Evolutionary conservation across 1,140 invertebrate genomes (phyloP), one percentile per base, ranked within the genome.

Genomic region (Drosophila dunni): DNA sequence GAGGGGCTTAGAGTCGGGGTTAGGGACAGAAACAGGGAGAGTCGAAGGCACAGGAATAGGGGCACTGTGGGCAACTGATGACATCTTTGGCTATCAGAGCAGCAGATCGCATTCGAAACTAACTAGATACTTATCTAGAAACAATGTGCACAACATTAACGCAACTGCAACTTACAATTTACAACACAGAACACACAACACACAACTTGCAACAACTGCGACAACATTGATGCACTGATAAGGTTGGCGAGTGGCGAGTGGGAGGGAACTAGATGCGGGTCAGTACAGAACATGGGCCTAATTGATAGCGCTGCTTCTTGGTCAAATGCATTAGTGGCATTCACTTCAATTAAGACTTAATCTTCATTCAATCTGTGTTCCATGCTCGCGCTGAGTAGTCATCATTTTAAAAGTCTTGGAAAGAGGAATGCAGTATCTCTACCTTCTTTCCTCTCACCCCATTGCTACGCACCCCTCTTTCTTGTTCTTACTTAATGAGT

Each of bases 81-180:
- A 61, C 78, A 79, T 69, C 51, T 76, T 45, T 34, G 73, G 36
- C 53, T 88, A 88, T 86, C 79, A 38, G 58, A 46, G 58, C 46
- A n/a, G 45, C 42, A 69, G 64, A 88, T 86, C 75, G 75, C 44
- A 36, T 61, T 54, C n/a, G n/a, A n/a, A 46, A 58, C 66, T 38
- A 36, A 48, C 36, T 58, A 68, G 65, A 77, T 77, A 51, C 64
- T 36, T 54, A 54, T 53, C 61, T 72, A 73, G 69, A 79, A 78
- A 80, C 83, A 86, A 86, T 86, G 76, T 56, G 40, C 81, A 57
- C 66, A 40, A 56, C 74, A 84, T 50, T 62, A 84, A 75, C 81
- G 61, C 79, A 74, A 70, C 71, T 76, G 80, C 68, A 69, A 67
- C 78, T 51, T 10, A 67, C 57, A 64, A 69, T 63, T 42, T 48